Evolutionary conservation across 2,888 invertebrate genomes (phyloP).

Genomic region (Micoletzkya japonica): DNA sequence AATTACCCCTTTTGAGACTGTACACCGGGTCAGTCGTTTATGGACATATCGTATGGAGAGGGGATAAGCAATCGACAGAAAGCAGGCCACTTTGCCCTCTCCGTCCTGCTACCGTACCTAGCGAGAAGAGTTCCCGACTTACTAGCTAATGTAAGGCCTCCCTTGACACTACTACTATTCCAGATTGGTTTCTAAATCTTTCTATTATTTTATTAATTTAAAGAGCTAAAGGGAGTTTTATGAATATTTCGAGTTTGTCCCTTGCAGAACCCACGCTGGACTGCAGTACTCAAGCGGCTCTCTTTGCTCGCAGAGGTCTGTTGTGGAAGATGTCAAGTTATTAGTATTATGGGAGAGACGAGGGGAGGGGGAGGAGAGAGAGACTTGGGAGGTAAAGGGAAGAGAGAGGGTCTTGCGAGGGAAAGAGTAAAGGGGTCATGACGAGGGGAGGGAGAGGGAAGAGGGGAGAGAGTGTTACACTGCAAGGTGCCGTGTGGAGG

Average conservation of each 20-base stretch:
- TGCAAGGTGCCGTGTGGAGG: no score
- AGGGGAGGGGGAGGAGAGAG: not conserved
- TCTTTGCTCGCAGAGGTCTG: not conserved
- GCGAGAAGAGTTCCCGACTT: constrained; percentile 30
- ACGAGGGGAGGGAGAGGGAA: not conserved
- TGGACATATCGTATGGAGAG: constrained; percentile 28
- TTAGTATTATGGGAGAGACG: not conserved
- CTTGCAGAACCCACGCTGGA: no score
- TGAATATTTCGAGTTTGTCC: no score
- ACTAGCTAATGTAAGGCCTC: constrained; percentile 1
- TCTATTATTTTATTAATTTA: not conserved
- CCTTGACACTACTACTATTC: no score
- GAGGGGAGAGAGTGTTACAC: no score
- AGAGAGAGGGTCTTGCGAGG: not conserved
- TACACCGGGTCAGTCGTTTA: constrained; percentile 43
- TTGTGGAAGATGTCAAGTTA: not conserved
- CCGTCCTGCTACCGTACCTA: constrained; percentile 44
- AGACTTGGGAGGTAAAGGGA: no score
- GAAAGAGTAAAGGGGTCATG: not conserved
- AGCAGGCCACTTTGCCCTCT: constrained; percentile 33
- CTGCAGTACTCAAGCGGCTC: no score
- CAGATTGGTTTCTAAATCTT: no score
- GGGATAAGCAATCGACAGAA: not conserved
- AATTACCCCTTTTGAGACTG: constrained; percentile 7
- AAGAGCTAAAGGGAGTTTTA: not conserved